Conservation (phyloP, 2,797 vertebrate species). For the Knipowitschia caucasica region DNA sequence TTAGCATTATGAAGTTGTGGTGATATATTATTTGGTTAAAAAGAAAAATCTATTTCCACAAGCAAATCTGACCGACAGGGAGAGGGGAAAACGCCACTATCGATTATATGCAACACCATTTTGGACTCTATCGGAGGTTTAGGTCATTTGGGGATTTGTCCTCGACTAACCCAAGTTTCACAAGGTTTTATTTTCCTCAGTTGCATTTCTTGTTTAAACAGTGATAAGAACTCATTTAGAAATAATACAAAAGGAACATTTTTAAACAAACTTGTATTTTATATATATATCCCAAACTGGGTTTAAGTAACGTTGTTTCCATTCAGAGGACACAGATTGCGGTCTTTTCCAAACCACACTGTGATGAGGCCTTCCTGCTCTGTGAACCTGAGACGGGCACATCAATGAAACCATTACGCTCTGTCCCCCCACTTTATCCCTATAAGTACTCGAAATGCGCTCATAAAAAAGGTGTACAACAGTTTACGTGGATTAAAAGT, state of each 20-base stretch:
- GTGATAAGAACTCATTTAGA: too few species aligned
- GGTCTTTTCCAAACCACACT: conserved; percentile 24
- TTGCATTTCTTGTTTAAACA: too few species aligned
- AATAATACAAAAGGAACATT: not conserved
- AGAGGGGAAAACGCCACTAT: too few species aligned
- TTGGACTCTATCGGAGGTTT: too few species aligned
- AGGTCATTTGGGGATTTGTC: not conserved
- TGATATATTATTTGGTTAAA: too few species aligned
- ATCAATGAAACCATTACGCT: conserved; percentile 39
- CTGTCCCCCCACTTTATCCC: conserved; percentile 27
- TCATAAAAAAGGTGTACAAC: conserved; percentile 29
- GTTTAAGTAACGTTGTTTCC: not conserved
- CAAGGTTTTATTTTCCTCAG: conserved; percentile 1
- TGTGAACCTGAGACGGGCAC: conserved; percentile 34
- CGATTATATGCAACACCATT: too few species aligned
- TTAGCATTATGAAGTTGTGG: too few species aligned
- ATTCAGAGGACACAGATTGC: conserved; percentile 1
- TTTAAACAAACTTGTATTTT: not conserved
- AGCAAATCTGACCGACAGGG: too few species aligned
- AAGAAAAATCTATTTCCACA: too few species aligned
- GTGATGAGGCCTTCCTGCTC: conserved; percentile 36
- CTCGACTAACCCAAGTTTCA: conserved; percentile 3
- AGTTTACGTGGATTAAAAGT: conserved; percentile 30
- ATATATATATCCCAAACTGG: not conserved
- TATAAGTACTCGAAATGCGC: conserved; percentile 22